Percentiles rank a stretch among this genome's conserved stretches.
phyloP scores from a whole-genome alignment of 2,113 vertebrate species.

The Prinia subflava region DNA sequence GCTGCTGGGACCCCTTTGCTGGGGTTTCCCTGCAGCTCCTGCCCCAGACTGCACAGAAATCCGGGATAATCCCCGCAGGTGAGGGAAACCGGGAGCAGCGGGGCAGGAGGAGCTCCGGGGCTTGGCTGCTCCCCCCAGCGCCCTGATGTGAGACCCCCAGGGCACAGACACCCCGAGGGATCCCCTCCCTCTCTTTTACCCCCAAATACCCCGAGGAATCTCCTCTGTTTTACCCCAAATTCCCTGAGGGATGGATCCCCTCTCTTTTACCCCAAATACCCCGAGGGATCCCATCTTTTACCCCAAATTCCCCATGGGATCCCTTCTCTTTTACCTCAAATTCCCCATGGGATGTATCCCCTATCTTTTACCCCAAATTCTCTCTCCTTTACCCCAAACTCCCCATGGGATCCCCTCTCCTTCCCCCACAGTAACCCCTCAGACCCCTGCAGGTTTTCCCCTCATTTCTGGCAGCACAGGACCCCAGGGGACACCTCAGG shows the following conservation, averaged over 20 bases:
- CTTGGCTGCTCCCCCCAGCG: not conserved
- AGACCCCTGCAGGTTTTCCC: not conserved
- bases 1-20: not conserved
- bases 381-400: not conserved
- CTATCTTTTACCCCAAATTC: not conserved
- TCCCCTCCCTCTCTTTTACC: not conserved
- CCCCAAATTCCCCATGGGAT: fast-evolving
- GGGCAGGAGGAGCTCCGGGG: not conserved
- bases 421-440: not conserved
- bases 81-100: not conserved
- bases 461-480: not conserved
- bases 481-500: not conserved
- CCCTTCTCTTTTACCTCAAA: not conserved
- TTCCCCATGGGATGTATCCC: fast-evolving
- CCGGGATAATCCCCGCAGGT: not conserved
- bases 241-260: not conserved
- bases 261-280: not conserved
- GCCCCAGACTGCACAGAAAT: not conserved
- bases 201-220: not conserved
- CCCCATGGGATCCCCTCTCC: not conserved
- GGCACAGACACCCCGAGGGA: not conserved
- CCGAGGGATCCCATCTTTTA: not conserved
- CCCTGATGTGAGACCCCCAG: not conserved
- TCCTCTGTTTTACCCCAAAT: not conserved
- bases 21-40: not conserved